phyloP scores from a whole-genome alignment of 92 coral and sea anemone species.

The Zoanthus solanderi region DNA sequence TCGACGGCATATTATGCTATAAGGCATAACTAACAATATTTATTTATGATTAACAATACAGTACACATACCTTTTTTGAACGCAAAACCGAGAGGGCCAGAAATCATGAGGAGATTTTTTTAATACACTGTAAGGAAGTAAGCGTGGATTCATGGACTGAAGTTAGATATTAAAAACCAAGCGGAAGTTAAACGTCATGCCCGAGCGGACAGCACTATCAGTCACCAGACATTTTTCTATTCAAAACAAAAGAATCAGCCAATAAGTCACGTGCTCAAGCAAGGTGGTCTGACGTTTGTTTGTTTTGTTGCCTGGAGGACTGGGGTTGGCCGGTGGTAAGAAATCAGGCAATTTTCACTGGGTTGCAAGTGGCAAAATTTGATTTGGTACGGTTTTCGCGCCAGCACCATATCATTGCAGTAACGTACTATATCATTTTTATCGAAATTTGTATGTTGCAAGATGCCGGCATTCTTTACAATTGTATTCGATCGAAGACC shows the following conservation, averaged over 20 bases:
- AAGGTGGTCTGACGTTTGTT: neutral
- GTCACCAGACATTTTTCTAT: neutral
- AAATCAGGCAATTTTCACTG: no score
- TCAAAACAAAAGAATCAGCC: no score
- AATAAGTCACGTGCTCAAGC: neutral
- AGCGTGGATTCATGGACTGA: neutral
- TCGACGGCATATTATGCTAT: no score
- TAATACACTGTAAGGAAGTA: neutral
- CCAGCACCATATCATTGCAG: no score
- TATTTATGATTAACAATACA: neutral
- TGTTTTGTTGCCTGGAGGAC: slow-evolving; percentile 2
- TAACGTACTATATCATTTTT: no score
- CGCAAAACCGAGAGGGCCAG: neutral
- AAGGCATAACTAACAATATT: no score
- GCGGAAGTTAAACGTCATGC: neutral
- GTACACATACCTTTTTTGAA: neutral
- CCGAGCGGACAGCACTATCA: neutral
- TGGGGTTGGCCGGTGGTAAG: neutral
- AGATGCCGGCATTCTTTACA: no score
- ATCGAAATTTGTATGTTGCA: no score
- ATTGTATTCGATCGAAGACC: no score
- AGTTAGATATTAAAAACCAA: neutral
- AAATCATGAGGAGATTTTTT: neutral
- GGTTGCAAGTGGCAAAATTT: no score
- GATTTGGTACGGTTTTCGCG: no score